Percentiles rank a stretch among this genome's conserved stretches.
phyloP scores from a whole-genome alignment of 2,113 vertebrate species.

The Pleuronectes platessa region DNA sequence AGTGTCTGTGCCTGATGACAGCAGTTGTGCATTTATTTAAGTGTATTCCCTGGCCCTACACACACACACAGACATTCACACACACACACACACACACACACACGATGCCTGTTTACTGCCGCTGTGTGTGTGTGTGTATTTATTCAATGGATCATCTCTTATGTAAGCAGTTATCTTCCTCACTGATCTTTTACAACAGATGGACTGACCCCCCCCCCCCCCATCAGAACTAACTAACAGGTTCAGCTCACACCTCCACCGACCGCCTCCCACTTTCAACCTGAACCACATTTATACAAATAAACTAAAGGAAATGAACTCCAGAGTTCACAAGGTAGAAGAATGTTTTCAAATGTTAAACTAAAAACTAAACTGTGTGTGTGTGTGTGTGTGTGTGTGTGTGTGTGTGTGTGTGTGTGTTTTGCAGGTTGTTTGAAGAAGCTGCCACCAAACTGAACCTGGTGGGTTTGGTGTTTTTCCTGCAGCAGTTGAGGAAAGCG shows the following conservation, averaged over 20 bases:
- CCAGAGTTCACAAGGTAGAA: no score
- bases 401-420: constrained; percentile 42
- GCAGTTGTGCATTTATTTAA: neutral
- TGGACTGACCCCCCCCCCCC: constrained; percentile 36
- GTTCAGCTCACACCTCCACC: no score
- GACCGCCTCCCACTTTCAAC: no score
- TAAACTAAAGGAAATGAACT: no score
- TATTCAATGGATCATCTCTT: constrained; percentile 62
- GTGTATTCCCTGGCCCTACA: neutral
- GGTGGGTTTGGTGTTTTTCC: constrained; percentile 88
- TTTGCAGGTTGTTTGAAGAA: constrained; percentile 93
- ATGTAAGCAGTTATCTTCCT: constrained; percentile 33
- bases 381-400: constrained; percentile 23
- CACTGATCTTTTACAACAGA: constrained; percentile 60
- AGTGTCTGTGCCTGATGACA: neutral
- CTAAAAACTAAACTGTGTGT: no score
- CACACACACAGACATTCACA: neutral
- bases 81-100: no score
- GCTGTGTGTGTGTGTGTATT: constrained; percentile 5
- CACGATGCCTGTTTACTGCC: no score
- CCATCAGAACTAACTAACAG: no score
- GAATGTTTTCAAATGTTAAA: no score
- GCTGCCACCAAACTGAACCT: constrained; percentile 93
- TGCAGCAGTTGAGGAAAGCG: constrained; percentile 94
- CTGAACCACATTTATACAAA: no score